Evolutionary conservation across 1,140 invertebrate genomes (phyloP).

Genomic region (Episyrphus balteatus): DNA sequence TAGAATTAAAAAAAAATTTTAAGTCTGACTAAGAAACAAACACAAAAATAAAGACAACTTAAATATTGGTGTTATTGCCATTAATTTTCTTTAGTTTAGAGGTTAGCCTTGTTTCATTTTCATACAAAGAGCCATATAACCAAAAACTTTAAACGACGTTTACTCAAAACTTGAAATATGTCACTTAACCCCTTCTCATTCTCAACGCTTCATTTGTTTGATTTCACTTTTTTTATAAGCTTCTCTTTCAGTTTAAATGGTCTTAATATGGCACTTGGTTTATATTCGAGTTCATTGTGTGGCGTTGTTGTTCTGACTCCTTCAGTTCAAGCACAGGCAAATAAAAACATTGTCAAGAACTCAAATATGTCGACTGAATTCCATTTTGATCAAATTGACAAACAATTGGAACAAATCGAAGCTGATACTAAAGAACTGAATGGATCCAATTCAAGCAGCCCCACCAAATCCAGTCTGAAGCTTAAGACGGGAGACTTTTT

Average conservation of each 20-base stretch:
- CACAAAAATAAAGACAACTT: no score
- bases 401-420: background rate
- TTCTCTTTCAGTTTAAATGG: conserved; percentile 24
- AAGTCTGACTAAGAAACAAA: no score
- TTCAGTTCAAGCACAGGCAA: conserved; percentile 39
- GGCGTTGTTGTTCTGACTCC: conserved; percentile 78
- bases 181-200: no score
- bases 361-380: conserved; percentile 35
- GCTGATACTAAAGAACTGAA: background rate
- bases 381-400: conserved; percentile 30
- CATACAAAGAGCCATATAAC: no score
- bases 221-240: no score
- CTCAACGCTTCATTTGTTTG: no score
- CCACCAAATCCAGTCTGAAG: conserved; percentile 37
- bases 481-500: conserved; percentile 85
- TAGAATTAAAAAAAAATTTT: no score
- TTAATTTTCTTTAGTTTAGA: no score
- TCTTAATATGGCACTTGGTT: conserved; percentile 82
- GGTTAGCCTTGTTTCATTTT: no score
- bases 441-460: conserved; percentile 19
- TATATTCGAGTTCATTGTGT: conserved; percentile 86
- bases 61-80: no score
- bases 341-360: conserved; percentile 32
- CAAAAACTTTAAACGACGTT: no score
- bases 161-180: no score